Percentiles rank a stretch among this genome's conserved stretches.
Conservation (phyloP, 2,113 vertebrate genomes). For the Chrysemys picta region DNA sequence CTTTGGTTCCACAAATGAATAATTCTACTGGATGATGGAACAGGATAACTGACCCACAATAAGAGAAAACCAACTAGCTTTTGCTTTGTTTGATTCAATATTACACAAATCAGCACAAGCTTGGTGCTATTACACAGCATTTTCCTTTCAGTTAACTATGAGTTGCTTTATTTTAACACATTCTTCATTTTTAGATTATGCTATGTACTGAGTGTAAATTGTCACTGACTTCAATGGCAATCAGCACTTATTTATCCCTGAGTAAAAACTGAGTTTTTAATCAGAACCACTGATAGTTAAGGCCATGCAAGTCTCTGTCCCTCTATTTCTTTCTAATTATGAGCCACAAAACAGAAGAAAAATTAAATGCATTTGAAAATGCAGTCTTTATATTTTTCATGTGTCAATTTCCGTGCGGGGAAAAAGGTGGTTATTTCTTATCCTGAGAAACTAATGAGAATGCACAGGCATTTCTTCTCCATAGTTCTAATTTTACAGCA, state of each 20-base stretch:
- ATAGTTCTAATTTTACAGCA: neutral
- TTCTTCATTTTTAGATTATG: slow-evolving; percentile 4
- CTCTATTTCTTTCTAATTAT: slow-evolving; percentile 32
- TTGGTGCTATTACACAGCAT: slow-evolving; percentile 53
- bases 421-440: neutral
- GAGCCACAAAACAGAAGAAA: neutral
- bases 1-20: too few relatives aligned
- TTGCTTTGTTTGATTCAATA: too few relatives aligned
- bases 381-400: neutral
- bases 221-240: neutral
- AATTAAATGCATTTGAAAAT: neutral
- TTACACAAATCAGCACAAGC: too few relatives aligned
- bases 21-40: too few relatives aligned
- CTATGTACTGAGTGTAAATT: neutral
- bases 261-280: slow-evolving; percentile 19
- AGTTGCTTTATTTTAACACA: neutral
- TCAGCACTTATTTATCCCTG: neutral
- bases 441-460: neutral
- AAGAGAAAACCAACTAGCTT: too few relatives aligned
- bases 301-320: neutral
- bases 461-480: neutral
- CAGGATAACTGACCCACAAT: too few relatives aligned
- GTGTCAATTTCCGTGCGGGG: neutral
- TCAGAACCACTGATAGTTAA: slow-evolving; percentile 8
- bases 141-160: slow-evolving; percentile 41